phyloP scores from a whole-genome alignment of 2,888 invertebrate species.

The Linyphia triangularis region DNA sequence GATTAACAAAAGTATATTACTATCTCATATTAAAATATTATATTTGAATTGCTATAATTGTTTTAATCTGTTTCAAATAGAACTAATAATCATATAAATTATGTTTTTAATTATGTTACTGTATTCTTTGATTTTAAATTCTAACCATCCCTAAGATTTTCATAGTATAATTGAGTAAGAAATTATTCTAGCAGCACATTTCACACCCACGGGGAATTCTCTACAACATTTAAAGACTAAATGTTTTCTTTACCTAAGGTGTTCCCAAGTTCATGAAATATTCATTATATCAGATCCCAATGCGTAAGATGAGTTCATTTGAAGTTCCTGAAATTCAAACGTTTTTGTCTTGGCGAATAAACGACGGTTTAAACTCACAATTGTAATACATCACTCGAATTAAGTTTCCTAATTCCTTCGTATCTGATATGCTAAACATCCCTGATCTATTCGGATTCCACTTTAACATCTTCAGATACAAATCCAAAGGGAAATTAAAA shows the following conservation, averaged over 20 bases:
- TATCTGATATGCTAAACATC: background rate
- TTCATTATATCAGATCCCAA: slow-evolving; percentile 9
- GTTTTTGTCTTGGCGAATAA: slow-evolving; percentile 7
- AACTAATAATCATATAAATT: too few relatives aligned
- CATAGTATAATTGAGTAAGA: too few relatives aligned
- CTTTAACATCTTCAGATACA: background rate
- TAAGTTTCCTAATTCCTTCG: background rate
- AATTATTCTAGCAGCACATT: too few relatives aligned
- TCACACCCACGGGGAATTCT: background rate
- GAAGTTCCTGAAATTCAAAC: background rate
- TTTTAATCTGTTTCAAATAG: too few relatives aligned
- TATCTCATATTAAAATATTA: too few relatives aligned
- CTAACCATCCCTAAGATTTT: too few relatives aligned
- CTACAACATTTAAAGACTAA: background rate
- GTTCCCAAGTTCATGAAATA: slow-evolving; percentile 45
- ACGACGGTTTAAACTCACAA: background rate
- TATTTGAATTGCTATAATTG: too few relatives aligned
- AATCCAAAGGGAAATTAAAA: slow-evolving; percentile 42
- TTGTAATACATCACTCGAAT: background rate
- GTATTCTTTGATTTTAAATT: too few relatives aligned
- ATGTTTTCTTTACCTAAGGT: slow-evolving; percentile 27
- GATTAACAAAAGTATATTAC: too few relatives aligned
- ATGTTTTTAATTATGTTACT: too few relatives aligned
- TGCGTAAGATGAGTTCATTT: background rate
- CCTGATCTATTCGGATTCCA: background rate